A percentile compares a stretch with the other conserved stretches of the same genome.
Evolutionary conservation across 2,797 vertebrate species (phyloP).

Genomic region (Orestias chungarensis): DNA sequence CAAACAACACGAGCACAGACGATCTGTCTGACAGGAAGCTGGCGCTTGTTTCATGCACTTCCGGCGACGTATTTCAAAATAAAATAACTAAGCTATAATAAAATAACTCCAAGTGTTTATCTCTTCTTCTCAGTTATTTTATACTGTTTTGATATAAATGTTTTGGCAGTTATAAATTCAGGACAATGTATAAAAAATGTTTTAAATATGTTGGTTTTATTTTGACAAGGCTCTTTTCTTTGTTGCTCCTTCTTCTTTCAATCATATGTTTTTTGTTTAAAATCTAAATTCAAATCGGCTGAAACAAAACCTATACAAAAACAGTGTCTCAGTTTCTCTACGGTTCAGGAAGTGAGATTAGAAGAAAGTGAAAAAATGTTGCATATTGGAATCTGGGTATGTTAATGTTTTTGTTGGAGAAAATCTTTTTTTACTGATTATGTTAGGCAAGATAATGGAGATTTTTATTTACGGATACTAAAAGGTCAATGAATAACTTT

Average conservation of each 20-base stretch:
- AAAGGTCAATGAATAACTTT: not conserved
- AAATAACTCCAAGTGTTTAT: not conserved
- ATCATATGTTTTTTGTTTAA: no score
- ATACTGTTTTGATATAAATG: not conserved
- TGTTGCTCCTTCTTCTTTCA: no score
- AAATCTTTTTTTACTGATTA: not conserved
- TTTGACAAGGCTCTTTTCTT: constrained; percentile 22
- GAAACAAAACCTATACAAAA: no score
- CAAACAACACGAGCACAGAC: not conserved
- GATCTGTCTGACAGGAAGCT: no score
- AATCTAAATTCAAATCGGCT: no score
- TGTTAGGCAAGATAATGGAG: not conserved
- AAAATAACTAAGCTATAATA: constrained; percentile 3
- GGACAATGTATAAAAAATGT: not conserved
- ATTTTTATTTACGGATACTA: no score
- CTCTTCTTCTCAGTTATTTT: not conserved
- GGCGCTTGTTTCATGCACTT: rapidly evolving
- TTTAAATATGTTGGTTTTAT: not conserved
- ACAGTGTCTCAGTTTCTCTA: no score
- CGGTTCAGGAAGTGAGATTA: not conserved
- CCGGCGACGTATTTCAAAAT: constrained; percentile 15
- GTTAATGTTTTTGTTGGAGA: no score
- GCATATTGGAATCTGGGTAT: not conserved
- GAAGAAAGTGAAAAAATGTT: not conserved
- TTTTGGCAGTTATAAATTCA: no score